Percentiles rank a stretch among this genome's conserved stretches.
These are phyloP conservation scores for Ceratotherium simum DNA, from an alignment of 2,113 vertebrate genomes.

Conservation along the genomic window DNA sequence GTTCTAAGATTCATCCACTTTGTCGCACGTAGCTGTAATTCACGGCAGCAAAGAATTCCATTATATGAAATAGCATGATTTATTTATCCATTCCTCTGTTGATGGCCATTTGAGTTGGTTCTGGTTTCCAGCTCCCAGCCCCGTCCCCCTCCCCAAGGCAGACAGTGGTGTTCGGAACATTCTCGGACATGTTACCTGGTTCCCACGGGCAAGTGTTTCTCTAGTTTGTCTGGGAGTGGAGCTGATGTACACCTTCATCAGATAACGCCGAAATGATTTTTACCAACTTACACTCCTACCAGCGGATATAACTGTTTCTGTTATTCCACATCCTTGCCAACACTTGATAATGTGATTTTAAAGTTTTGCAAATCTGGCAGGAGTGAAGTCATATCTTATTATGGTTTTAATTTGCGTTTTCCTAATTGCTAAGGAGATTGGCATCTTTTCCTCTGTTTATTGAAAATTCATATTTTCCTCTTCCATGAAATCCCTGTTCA, in stretches of 20 bases:
- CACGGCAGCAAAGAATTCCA: not conserved
- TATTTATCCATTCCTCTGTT: not conserved
- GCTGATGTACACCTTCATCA: not conserved
- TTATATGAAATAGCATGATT: not conserved
- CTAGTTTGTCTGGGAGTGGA: not conserved
- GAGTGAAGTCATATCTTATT: not conserved
- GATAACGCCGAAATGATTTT: not conserved
- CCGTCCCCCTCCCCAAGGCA: not conserved
- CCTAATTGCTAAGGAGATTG: not conserved
- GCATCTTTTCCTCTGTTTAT: not conserved
- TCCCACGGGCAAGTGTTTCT: not conserved
- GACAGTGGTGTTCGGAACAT: not conserved
- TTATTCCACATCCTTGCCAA: not conserved
- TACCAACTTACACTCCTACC: not conserved
- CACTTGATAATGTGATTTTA: not conserved
- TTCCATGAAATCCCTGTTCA: not conserved
- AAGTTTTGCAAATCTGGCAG: not conserved
- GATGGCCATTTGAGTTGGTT: not conserved
- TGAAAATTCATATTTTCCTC: conserved; percentile 4
- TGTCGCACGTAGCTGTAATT: not conserved
- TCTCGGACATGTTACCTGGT: not conserved
- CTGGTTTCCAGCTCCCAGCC: not conserved
- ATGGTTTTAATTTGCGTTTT: not conserved
- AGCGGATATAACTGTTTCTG: not conserved
- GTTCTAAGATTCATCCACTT: conserved; percentile 35